Evolutionary conservation across 2,797 vertebrate genomes (phyloP), one percentile per base, ranked within the genome.

Genomic region (Acipenser transmontanus): DNA sequence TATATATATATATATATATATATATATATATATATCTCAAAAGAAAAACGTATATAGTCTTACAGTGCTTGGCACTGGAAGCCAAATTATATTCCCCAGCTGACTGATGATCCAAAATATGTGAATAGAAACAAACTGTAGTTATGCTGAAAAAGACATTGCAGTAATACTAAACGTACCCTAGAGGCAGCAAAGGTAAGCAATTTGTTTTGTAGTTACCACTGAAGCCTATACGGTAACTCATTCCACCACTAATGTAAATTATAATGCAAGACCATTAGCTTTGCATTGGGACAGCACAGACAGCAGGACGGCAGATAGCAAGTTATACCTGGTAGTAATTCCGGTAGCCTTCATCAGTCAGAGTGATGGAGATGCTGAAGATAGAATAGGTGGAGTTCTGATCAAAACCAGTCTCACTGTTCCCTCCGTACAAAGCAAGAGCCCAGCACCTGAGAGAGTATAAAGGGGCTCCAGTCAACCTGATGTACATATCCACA

Each of bases 381-480:
- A 99, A 99, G 79, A 97, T 92, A 62, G 95, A 97, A 72, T 97
- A 97, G 47, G 96, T 98, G 64, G 93, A 82, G 79, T 98, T 99
- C 81, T 99, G 96, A 59, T 98, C 94, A 72, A 98, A 98, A 11
- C 96, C 96, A 0, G 93, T 93, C 76, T 96, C 95, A 72, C 91
- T 92, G 82, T 98, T 98, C 73, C 96, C 96, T 79, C 95, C 96
- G 73, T 93, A 96, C 65, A 98, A 83, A 66, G 93, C 92, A 83
- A 98, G 83, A 69, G 95, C 96, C 95, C 95, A 97, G 75, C 92
- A 98, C 69, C 95, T 98, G 65, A 0, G 48, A 62, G 73, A 72
- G 71, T 49, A 70, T 65, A 74, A 73, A 34, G 34, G 34, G 34
- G 34, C 34, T 34, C 34, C 34, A 34, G 34, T 34, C 2, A 34